Base-by-base conservation (phyloP, 2,888 invertebrate species). In the Sepioteuthis lessoniana region DNA sequence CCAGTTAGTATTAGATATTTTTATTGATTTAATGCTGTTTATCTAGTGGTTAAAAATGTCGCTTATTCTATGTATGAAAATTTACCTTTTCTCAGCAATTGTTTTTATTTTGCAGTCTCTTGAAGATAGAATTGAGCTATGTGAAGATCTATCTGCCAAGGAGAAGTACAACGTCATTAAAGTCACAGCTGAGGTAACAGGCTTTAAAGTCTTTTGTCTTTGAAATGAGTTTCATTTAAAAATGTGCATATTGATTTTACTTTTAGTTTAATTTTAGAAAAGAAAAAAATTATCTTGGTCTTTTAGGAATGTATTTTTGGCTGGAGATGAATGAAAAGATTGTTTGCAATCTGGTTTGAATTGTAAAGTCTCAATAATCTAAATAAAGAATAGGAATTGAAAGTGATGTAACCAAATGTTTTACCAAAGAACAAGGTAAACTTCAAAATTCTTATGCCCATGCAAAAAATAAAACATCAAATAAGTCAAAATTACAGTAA, bases 161-260 rank as follows among this genome's bases (percentile, higher is more conserved):
- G 96, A 96, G 94, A 96, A 96, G 94, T 97, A 96, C 94, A 96
- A 95, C 95, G 96, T 96, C 37, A 96, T 97, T 60, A 97, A 97
- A 95, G 96, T 96, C 21, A 96, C 96, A 46, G 97, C 97, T 42
- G 96, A 97, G 95, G 96, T 96, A 94, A 95, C 4, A n/a, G 13
- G 10, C 10, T n/a, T 16, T n/a, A n/a, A 76, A 76, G 1, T 4
- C 2, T 76, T 76, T n/a, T 16, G 3, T 76, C 35, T 76, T 76
- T 35, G 13, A 76, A 16, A 76, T 10, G 1, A 16, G 10, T 76
- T 76, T n/a, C n/a, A 76, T 2, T 76, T 76, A 76, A 35, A 76
- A 35, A n/a, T 25, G 55, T 10, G n/a, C 4, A 35, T 76, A n/a
- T 76, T 76, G 76, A 76, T 76, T 25, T 55, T 55, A 55, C 25